phyloP scores from a whole-genome alignment of 1,140 invertebrate genomes.

The Thaumetopoea pityocampa region DNA sequence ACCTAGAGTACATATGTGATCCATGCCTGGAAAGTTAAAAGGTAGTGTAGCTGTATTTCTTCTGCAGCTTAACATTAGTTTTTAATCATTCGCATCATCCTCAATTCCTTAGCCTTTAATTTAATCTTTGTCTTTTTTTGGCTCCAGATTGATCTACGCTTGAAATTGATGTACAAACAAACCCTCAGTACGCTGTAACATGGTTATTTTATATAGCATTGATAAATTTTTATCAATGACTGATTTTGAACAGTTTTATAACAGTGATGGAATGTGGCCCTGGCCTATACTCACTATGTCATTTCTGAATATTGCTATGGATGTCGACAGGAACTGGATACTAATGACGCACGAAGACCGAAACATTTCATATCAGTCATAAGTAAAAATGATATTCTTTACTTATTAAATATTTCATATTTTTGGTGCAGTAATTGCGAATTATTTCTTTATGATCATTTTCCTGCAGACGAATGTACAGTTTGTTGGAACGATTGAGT shows the following conservation, averaged over 20 bases:
- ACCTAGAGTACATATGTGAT: background rate
- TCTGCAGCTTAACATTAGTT: too few relatives aligned
- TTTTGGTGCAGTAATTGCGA: background rate
- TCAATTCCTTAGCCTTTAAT: too few relatives aligned
- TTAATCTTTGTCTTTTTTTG: too few relatives aligned
- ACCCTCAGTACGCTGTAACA: too few relatives aligned
- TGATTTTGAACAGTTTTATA: background rate
- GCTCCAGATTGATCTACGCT: too few relatives aligned
- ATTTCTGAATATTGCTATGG: background rate
- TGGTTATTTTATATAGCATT: background rate
- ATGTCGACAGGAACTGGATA: background rate
- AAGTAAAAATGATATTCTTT: background rate
- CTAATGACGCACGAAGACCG: background rate
- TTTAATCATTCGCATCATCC: too few relatives aligned
- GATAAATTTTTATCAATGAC: background rate
- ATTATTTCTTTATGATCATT: background rate
- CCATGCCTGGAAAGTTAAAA: background rate
- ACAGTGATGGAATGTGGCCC: background rate
- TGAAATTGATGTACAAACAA: too few relatives aligned
- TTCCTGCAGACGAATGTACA: background rate
- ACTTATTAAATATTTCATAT: background rate
- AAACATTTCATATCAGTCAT: background rate
- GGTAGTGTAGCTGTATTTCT: too few relatives aligned
- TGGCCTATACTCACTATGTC: background rate
- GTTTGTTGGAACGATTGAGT: too few relatives aligned